These are phyloP conservation scores for Lasioglossum zephyrum DNA, from an alignment of 2,888 invertebrate genomes.

Conservation along the genomic window DNA sequence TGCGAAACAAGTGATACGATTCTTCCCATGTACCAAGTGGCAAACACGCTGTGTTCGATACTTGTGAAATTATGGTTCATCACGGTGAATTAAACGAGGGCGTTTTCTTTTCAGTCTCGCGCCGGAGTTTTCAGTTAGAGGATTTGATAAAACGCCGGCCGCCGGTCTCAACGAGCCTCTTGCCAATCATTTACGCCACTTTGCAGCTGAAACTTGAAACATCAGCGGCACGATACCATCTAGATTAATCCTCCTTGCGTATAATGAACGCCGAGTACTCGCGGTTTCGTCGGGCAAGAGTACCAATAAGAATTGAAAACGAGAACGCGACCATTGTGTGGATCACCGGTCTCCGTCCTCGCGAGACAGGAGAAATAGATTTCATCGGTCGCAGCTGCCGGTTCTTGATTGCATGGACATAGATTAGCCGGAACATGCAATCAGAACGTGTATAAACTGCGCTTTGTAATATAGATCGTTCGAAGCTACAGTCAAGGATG, in stretches of 20 bases:
- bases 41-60: not conserved
- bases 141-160: not conserved
- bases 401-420: constrained; percentile 28
- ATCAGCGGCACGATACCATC: constrained; percentile 42
- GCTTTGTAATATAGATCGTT: constrained; percentile 40
- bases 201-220: constrained; percentile 20
- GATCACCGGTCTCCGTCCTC: constrained; percentile 3
- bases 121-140: not conserved
- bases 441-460: constrained; percentile 42
- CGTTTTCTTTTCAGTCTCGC: not conserved
- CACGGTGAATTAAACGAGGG: constrained; percentile 15
- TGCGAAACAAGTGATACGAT: not conserved
- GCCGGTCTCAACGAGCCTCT: not conserved
- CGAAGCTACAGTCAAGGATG: constrained; percentile 17
- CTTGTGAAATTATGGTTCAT: not conserved
- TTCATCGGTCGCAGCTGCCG: constrained; percentile 25
- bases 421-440: constrained; percentile 44
- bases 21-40: not conserved
- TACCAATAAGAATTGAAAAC: constrained; percentile 39
- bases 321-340: constrained; percentile 3
- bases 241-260: constrained; percentile 49
- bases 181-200: constrained; percentile 43
- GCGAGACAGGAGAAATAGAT: not conserved
- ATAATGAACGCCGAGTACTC: constrained; percentile 42
- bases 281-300: constrained; percentile 17